Evolutionary conservation across 2,888 invertebrate genomes (phyloP), one percentile per base, ranked within the genome.

Genomic region (Latrodectus hesperus): DNA sequence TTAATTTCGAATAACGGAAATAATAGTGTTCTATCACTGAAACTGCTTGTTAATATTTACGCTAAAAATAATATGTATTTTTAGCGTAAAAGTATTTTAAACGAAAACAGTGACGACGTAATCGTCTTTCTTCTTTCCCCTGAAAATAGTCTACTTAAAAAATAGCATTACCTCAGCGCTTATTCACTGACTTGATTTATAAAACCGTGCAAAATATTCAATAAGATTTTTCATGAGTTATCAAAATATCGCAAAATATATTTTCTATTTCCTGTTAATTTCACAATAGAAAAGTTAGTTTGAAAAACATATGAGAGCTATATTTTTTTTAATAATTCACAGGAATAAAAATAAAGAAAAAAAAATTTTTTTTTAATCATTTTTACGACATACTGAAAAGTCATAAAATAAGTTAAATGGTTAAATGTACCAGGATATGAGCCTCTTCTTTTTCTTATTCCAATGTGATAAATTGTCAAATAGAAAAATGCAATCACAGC

Each of bases 401-500:
- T 67, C 0, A 17, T 12, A 12, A 26, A 26, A 22, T 10, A 4
- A 60, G 9, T 8, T 38, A 60, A 49, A 26, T 49, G 52, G 9
- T 8, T 38, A 60, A 49, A 26, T 49, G 52, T 79, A 85, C 85
- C 74, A 52, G 85, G 85, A 65, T 75, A 85, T 1, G 79, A 53
- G 38, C 78, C 78, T 77, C 78, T 87, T 9, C 67, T 71, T 38
- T 75, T 84, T 73, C 84, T 64, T 11, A 89, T 17, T 71, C 79
- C 81, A 9, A 78, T 49, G 60, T 89, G 89, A 52, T 89, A 89
- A 9, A 88, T 53, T 9, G 78, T 71, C 12, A 89, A 77, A 70
- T 88, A 89, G 9, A 89, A 17, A 38, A 89, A 83, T 9, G 87
- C 89, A 1, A 84, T 5, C 14, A 81, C 70, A 64, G 83, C 88